Evolutionary conservation across 2,113 vertebrate species (phyloP).

Genomic region (Cyanistes caeruleus): DNA sequence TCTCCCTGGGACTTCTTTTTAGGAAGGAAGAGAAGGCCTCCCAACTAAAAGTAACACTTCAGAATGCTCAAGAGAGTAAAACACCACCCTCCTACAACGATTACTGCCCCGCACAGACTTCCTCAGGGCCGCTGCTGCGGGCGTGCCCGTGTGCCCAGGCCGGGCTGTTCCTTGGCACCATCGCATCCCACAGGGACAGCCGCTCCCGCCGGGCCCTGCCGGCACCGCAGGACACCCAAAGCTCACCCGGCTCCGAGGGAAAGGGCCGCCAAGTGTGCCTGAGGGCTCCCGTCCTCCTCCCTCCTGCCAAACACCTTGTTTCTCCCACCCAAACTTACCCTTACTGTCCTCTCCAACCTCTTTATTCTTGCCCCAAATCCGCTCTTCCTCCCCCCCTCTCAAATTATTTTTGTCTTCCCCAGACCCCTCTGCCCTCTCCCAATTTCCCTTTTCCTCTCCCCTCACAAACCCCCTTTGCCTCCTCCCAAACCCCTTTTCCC

Average conservation of each 20-base stretch:
- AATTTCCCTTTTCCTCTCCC: no score
- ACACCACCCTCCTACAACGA: rapidly evolving
- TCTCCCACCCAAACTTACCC: neutral
- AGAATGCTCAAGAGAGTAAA: neutral
- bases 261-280: rapidly evolving
- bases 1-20: neutral
- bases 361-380: neutral
- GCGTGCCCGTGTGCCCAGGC: neutral
- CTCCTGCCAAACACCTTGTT: neutral
- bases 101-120: rapidly evolving
- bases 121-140: neutral
- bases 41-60: neutral
- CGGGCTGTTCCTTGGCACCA: neutral
- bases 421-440: neutral
- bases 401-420: no score
- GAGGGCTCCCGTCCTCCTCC: neutral
- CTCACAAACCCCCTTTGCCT: neutral
- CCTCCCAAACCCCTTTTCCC: neutral
- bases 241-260: rapidly evolving
- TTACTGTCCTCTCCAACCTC: neutral
- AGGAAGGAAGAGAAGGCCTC: neutral
- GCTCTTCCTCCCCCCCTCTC: neutral
- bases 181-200: rapidly evolving
- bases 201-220: neutral
- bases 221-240: rapidly evolving